phyloP scores from a whole-genome alignment of 2,888 invertebrate genomes.

The Dasysyrphus tricinctus region DNA sequence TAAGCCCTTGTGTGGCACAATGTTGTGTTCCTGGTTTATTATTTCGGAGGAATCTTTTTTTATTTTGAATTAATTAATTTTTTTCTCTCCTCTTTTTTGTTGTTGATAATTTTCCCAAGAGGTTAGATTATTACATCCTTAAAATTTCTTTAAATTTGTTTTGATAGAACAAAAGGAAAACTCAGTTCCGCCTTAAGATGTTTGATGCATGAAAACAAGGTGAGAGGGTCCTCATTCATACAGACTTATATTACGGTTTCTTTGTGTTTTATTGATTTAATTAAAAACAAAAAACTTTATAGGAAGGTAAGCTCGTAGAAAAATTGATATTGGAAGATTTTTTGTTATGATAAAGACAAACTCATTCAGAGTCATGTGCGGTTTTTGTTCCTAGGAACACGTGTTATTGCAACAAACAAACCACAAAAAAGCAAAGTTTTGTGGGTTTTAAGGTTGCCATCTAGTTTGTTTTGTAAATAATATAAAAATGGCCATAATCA shows the following conservation, averaged over 20 bases:
- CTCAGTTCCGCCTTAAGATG: neutral
- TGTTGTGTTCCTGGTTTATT: conserved; percentile 54
- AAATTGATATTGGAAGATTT: neutral
- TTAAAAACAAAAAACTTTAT: conserved; percentile 15
- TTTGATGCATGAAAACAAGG: conserved; percentile 15
- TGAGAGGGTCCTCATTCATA: conserved; percentile 12
- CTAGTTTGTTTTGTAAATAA: too few species aligned
- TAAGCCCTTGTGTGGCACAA: conserved; percentile 11
- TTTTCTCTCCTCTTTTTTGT: conserved; percentile 4
- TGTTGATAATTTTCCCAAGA: conserved; percentile 25
- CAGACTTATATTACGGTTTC: conserved; percentile 12
- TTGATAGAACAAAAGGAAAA: conserved; percentile 17
- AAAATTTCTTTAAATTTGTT: conserved; percentile 40
- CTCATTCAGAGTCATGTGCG: neutral
- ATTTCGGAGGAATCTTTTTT: conserved; percentile 42
- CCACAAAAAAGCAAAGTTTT: too few species aligned
- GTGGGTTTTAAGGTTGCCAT: too few species aligned
- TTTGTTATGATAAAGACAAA: neutral
- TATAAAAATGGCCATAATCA: too few species aligned
- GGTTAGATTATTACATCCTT: conserved; percentile 61
- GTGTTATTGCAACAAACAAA: neutral
- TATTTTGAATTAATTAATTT: conserved; percentile 71
- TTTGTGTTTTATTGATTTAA: conserved; percentile 30
- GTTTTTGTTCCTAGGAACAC: neutral
- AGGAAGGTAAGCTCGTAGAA: neutral